phyloP scores from a whole-genome alignment of 2,888 invertebrate species.

The Ormyrus thymus region DNA sequence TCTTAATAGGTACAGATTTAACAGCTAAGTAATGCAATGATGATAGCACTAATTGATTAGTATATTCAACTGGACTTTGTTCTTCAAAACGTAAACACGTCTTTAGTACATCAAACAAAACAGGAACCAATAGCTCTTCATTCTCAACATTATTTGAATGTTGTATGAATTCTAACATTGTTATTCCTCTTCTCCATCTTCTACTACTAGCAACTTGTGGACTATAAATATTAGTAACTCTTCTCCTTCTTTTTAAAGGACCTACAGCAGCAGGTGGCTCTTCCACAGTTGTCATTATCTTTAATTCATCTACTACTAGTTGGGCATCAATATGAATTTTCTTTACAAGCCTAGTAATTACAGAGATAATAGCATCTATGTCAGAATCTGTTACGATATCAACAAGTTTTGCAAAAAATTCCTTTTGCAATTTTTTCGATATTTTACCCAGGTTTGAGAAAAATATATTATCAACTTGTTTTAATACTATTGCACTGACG shows the following conservation, averaged over 20 bases:
- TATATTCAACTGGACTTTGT: conserved; percentile 89
- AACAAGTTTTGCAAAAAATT: conserved; percentile 65
- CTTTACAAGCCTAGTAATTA: conserved; percentile 81
- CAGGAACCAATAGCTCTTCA: conserved; percentile 81
- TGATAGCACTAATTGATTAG: conserved; percentile 90
- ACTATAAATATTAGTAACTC: conserved; percentile 50
- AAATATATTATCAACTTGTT: conserved; percentile 78
- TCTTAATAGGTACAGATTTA: conserved; percentile 71
- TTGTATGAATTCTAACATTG: conserved; percentile 89
- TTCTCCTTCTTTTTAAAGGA: conserved; percentile 37
- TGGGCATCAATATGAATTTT: conserved; percentile 81
- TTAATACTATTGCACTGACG: conserved; percentile 77
- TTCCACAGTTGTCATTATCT: conserved; percentile 77
- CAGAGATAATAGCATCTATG: conserved; percentile 69
- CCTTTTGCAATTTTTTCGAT: conserved; percentile 60
- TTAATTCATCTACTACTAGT: conserved; percentile 79
- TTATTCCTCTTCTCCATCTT: conserved; percentile 88
- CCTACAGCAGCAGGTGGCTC: conserved; percentile 33
- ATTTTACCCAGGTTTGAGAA: conserved; percentile 71
- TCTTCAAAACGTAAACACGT: conserved; percentile 88
- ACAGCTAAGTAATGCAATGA: conserved; percentile 79
- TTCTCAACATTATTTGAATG: conserved; percentile 87
- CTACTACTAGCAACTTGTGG: conserved; percentile 80
- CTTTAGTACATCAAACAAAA: conserved; percentile 86
- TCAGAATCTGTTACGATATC: conserved; percentile 70